Base-by-base conservation (phyloP, 2,888 invertebrate genomes). In the Leptopterna dolabrata region DNA sequence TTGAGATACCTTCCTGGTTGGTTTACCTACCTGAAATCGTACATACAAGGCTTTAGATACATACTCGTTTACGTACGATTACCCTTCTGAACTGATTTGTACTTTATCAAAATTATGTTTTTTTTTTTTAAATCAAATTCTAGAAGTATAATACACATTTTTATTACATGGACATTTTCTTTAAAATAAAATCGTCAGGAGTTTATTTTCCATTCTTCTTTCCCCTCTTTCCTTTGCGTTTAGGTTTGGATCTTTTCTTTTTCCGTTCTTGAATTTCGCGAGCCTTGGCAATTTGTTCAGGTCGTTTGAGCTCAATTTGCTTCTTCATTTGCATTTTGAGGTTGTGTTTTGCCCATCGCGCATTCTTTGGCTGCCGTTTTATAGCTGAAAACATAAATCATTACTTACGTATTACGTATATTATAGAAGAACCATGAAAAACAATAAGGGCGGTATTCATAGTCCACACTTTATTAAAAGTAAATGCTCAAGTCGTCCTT, bases 321-420 rank as follows among this genome's bases (percentile, higher is more conserved):
- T 89, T 89, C 91, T 95, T 95, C 88, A 93, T 92, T 89, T 94
- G 94, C 2, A 95, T 88, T 89, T 96, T 96, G 88, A 95, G 94
- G 92, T 96, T 97, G 91, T 96, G 96, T 78, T 95, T 94, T 78
- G 95, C 95, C 95, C 96, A 96, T 90, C 95, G 95, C 0, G 96
- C 95, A 87, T 95, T 94, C 78, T 78, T 78, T 7, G 89, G 88
- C 51, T 87, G 76, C 1, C 81, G 51, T 83, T 83, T 87, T 24
- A 43, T 55, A 29, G 81, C 87, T 87, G 81, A 55, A 76, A 85
- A 55, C 73, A 27, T n/a, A n/a, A n/a, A 82, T 43, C 41, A 27
- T n/a, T n/a, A n/a, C n/a, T n/a, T n/a, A n/a, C n/a, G n/a, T n/a
- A n/a, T n/a, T n/a, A n/a, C n/a, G n/a, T n/a, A n/a, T n/a, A n/a